phyloP scores from a whole-genome alignment of 2,888 invertebrate species.

The Tinea semifulvella region DNA sequence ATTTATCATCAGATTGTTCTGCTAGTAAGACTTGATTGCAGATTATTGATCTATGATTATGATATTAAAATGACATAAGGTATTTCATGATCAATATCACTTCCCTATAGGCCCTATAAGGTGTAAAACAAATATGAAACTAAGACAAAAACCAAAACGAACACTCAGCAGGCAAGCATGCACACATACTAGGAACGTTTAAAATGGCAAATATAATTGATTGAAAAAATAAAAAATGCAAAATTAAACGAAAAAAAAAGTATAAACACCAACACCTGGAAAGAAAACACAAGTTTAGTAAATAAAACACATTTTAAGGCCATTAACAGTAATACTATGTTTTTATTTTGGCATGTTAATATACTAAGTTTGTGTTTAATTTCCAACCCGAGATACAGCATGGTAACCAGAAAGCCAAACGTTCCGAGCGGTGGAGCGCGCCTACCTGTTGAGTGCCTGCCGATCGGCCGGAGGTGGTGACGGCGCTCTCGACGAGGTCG shows the following conservation, averaged over 20 bases:
- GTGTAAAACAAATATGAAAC: constrained; percentile 15
- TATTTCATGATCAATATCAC: no score
- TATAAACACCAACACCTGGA: constrained; percentile 11
- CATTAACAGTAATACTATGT: background rate
- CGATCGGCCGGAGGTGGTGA: constrained; percentile 56
- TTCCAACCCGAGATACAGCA: background rate
- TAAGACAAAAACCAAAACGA: constrained; percentile 24
- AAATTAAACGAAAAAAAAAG: constrained; percentile 25
- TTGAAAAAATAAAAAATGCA: constrained; percentile 28
- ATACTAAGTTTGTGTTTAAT: constrained; percentile 2
- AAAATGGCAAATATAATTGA: constrained; percentile 27
- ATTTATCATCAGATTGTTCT: no score
- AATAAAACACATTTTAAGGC: background rate
- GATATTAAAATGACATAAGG: no score
- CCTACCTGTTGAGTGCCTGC: constrained; percentile 63
- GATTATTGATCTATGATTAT: no score
- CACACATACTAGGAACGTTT: constrained; percentile 51
- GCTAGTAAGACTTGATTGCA: no score
- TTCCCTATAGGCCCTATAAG: no score
- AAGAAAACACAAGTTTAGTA: constrained; percentile 5
- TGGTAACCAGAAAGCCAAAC: constrained; percentile 45
- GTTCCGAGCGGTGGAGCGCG: constrained; percentile 44
- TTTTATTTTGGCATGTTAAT: background rate
- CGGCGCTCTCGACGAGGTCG: constrained; percentile 53
- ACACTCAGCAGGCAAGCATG: constrained; percentile 58